These are phyloP conservation scores for Mystacornis crossleyi DNA, from an alignment of 2,113 vertebrate genomes.

Conservation along the genomic window DNA sequence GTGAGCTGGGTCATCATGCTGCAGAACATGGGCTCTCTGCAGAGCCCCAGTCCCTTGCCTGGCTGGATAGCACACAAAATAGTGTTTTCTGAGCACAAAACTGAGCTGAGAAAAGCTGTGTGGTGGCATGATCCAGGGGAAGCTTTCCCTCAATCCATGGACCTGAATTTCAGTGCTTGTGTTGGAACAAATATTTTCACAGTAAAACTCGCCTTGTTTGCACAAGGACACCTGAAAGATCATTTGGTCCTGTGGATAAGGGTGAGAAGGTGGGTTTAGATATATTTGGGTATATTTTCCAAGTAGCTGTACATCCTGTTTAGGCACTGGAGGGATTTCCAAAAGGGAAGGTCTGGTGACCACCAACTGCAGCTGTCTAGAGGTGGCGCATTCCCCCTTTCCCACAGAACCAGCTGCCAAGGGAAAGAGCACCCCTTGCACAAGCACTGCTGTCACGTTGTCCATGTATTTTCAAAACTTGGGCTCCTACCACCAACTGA, in stretches of 20 bases:
- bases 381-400: slow-evolving; percentile 3
- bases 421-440: not conserved
- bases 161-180: not conserved
- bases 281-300: not conserved
- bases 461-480: not conserved
- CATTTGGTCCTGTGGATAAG: not conserved
- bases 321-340: not conserved
- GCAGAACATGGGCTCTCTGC: not conserved
- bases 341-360: not conserved
- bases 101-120: not conserved
- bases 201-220: not conserved
- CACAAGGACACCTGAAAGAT: not conserved
- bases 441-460: fast-evolving
- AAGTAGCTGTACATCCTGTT: not conserved
- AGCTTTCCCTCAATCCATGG: not conserved
- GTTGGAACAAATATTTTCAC: not conserved
- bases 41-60: not conserved
- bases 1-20: not conserved
- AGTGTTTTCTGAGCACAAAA: not conserved
- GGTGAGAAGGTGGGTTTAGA: not conserved
- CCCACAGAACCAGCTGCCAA: not conserved
- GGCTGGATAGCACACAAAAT: not conserved
- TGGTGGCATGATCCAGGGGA: not conserved
- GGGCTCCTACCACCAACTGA: not conserved
- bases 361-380: not conserved